Evolutionary conservation across 2,113 vertebrate species (phyloP).

Genomic region (Passer domesticus): DNA sequence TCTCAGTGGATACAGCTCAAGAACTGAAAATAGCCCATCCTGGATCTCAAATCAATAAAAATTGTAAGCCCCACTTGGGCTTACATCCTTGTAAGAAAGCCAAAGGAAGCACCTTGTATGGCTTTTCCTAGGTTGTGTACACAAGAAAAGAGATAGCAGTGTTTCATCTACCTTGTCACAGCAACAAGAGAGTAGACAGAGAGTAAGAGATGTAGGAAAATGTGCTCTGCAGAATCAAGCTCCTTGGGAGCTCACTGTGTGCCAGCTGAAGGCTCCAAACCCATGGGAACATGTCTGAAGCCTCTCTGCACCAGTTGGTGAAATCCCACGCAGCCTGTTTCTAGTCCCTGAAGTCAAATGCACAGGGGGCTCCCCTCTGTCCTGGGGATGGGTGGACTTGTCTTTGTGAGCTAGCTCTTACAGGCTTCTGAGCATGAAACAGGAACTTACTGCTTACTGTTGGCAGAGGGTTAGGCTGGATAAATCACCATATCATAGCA

Average conservation of each 20-base stretch:
- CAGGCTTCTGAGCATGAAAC: neutral
- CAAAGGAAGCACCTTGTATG: neutral
- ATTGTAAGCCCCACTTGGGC: neutral
- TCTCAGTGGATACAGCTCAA: neutral
- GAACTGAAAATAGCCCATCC: neutral
- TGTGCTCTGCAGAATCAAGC: neutral
- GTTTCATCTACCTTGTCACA: neutral
- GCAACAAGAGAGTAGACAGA: neutral
- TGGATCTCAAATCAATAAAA: neutral
- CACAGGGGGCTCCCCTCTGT: neutral
- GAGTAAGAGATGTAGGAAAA: neutral
- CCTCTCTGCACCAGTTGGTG: neutral
- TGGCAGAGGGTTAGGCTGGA: neutral
- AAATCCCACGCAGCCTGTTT: neutral
- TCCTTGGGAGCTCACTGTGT: neutral
- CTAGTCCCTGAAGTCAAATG: neutral
- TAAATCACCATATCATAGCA: neutral
- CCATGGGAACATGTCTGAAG: neutral
- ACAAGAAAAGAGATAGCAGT: neutral
- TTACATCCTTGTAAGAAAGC: neutral
- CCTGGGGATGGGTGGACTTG: neutral
- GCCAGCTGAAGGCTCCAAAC: neutral
- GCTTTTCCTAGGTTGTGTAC: neutral
- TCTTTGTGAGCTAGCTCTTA: neutral
- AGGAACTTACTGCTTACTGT: neutral